Evolutionary conservation across 35 echinoderm and acorn worm genomes (phyloP).

Genomic region (Acanthaster planci): DNA sequence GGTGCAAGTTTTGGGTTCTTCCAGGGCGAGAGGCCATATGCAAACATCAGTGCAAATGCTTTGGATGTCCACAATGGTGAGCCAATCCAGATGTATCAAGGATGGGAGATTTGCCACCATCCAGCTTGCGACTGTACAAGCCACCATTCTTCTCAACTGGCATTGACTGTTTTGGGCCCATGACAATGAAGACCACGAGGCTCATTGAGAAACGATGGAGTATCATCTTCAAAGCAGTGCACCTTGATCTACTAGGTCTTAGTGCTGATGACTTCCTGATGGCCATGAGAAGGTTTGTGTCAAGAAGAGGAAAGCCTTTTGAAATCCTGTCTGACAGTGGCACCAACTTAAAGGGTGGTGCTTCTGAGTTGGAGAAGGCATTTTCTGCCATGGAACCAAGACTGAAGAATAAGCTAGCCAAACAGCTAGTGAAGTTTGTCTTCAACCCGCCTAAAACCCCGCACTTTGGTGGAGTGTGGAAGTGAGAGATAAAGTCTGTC

Average conservation of each 20-base stretch:
- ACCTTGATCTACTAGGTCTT: constrained; percentile 32
- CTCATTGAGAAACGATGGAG: constrained; percentile 43
- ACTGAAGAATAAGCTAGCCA: neutral
- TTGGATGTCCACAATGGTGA: constrained; percentile 32
- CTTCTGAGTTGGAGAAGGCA: constrained; percentile 30
- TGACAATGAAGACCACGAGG: constrained; percentile 42
- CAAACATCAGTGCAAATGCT: constrained; percentile 2
- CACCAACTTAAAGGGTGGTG: constrained; percentile 46
- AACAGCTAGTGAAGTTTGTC: neutral
- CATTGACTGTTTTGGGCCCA: constrained; percentile 64
- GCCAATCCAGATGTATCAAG: constrained; percentile 27
- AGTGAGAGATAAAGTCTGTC: too few relatives aligned
- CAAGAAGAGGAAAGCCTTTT: constrained; percentile 32
- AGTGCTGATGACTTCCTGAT: constrained; percentile 36
- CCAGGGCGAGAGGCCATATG: constrained; percentile 32
- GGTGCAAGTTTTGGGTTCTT: constrained; percentile 51
- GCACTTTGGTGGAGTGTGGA: too few relatives aligned
- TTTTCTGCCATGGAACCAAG: constrained; percentile 9
- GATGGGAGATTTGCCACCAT: constrained; percentile 62
- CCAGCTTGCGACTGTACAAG: constrained; percentile 29
- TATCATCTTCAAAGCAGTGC: constrained; percentile 54
- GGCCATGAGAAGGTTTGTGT: constrained; percentile 41
- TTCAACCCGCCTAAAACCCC: too few relatives aligned
- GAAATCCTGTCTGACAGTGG: constrained; percentile 40
- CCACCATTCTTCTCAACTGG: constrained; percentile 61